Base-by-base conservation (phyloP, 2,888 invertebrate species). In the Hirtodrosophila trivittata region DNA sequence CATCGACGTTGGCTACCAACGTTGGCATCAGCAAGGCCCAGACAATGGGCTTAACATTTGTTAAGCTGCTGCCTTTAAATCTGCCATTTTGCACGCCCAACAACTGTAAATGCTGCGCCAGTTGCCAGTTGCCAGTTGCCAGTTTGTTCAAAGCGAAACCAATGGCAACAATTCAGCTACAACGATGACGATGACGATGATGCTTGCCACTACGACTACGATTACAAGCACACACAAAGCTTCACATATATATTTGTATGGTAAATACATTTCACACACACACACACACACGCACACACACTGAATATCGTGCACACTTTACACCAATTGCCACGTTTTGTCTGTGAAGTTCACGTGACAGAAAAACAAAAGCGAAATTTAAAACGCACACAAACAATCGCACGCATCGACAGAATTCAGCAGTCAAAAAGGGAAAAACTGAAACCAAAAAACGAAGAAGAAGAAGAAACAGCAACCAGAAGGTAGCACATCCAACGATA, bases 1-100 rank as follows among this genome's bases (percentile, higher is more conserved):
- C 54, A 56, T 43, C 54, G 47, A 9, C 28, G 5, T 2, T 28
- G 6, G 25, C 28, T 8, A 21, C 46, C 38, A 45, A 50, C 18
- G 38, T 25, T 25, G 42, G 25, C 7, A 26, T 35, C 21, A n/a
- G 26, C 21, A 10, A 3, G 21, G 10, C 43, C 37, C 58, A 67
- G 62, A 75, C 75, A 78, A 78, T 71, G 55, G 60, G 57, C 81
- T 77, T 55, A 67, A 30, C 43, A 55, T 46, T 68, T 56, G 57
- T 57, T 73, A 77, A 68, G 77, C 74, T 57, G 55, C 54, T 54
- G 59, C 70, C 50, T 42, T 70, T 65, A 66, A 65, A 58, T 76
- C 77, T 46, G 26, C 38, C 43, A 62, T 66, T 72, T 75, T 76
- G 41, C 43, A 63, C 64, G 58, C 64, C 50, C 51, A 65, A 16